Evolutionary conservation across 2,797 vertebrate species (phyloP).

Genomic region (Propithecus perrieri): DNA sequence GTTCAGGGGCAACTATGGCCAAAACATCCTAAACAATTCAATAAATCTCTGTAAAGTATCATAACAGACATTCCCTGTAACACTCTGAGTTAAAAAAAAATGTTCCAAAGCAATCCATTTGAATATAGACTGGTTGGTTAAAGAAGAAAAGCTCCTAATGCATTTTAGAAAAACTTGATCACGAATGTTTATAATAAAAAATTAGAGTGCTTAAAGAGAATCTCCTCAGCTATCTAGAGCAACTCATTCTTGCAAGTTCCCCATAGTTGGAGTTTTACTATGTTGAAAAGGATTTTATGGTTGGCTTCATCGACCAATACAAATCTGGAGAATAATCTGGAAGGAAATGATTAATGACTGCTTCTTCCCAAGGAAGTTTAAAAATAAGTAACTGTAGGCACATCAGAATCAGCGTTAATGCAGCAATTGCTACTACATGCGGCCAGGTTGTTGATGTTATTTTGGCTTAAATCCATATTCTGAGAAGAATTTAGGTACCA

Average conservation of each 20-base stretch:
- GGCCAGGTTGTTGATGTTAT: background rate
- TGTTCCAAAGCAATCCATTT: background rate
- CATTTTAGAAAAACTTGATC: background rate
- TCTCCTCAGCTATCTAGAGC: background rate
- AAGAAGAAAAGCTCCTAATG: background rate
- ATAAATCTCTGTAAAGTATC: background rate
- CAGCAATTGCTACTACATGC: background rate
- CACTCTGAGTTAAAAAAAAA: background rate
- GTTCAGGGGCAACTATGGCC: background rate
- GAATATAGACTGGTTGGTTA: background rate
- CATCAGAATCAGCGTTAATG: background rate
- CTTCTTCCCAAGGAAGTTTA: slow-evolving; percentile 61
- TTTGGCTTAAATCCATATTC: slow-evolving; percentile 34
- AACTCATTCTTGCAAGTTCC: background rate
- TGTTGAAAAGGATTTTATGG: slow-evolving; percentile 41
- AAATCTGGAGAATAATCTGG: slow-evolving; percentile 52
- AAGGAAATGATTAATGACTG: slow-evolving; percentile 57
- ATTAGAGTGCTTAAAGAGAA: background rate
- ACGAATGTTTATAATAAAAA: slow-evolving; percentile 27
- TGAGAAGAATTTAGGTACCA: background rate
- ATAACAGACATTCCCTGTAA: background rate
- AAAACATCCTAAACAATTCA: background rate
- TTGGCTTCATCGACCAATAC: background rate
- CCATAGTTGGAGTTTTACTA: background rate
- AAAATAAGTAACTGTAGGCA: slow-evolving; percentile 50